phyloP scores from a whole-genome alignment of 2,113 vertebrate species.

The Lagenorhynchus albirostris region DNA sequence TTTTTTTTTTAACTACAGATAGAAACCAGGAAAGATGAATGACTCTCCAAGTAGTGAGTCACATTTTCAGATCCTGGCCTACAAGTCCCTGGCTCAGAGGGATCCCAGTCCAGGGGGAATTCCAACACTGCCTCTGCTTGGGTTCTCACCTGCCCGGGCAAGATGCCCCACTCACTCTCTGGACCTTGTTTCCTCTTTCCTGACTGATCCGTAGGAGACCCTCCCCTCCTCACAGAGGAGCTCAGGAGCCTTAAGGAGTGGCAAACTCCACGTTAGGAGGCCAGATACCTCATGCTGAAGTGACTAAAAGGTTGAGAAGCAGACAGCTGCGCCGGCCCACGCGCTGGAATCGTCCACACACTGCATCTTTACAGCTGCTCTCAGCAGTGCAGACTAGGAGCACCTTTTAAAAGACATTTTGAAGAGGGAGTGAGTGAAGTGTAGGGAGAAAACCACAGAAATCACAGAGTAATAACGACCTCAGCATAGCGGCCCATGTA shows the following conservation, averaged over 20 bases:
- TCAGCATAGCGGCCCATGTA: not conserved
- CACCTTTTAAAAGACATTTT: not conserved
- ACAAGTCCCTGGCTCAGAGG: not conserved
- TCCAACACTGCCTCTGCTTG: not conserved
- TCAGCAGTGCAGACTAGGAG: not conserved
- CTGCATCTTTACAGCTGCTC: not conserved
- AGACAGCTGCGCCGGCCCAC: conserved; percentile 47
- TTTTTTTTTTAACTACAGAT: not conserved
- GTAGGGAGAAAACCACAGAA: not conserved
- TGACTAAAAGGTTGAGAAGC: conserved; percentile 28
- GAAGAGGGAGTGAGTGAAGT: not conserved
- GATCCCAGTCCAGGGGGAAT: not conserved
- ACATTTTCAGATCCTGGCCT: not conserved
- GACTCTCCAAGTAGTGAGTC: conserved; percentile 8
- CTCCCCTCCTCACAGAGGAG: not conserved
- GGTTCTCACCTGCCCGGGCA: not conserved
- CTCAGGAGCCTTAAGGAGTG: not conserved
- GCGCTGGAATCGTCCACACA: not conserved
- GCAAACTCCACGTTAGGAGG: not conserved
- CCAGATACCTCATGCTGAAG: conserved; percentile 18
- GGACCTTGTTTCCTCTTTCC: not conserved
- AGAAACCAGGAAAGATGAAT: conserved; percentile 40
- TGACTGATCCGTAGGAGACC: not conserved
- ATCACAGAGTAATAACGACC: not conserved
- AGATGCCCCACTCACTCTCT: not conserved